Base-by-base conservation (phyloP, 1,140 invertebrate genomes). In the Panagrolaimus sp. region DNA sequence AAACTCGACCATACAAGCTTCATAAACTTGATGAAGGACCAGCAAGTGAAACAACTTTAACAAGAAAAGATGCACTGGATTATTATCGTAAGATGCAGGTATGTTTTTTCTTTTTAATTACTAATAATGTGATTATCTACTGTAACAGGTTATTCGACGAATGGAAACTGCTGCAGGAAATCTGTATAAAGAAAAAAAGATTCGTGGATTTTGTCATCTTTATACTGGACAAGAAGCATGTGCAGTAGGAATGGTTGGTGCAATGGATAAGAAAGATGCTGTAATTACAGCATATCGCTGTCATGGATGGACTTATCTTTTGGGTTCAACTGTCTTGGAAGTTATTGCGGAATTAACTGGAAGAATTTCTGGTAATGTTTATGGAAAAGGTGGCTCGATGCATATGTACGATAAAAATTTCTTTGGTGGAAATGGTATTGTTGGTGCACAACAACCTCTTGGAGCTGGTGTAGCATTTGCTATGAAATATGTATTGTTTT, bases 351-450 rank as follows among this genome's bases (percentile, higher is more conserved):
- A 98, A 85, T 84, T 98, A 20, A 92, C 92, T 7, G 93, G 87
- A 38, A 70, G 89, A 64, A 86, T 89, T 74, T 87, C 87, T 70
- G 96, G 96, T 14, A 92, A 91, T 86, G 91, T 92, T 0, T 86
- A 90, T 64, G 96, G 95, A 71, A 98, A 98, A 86, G 95, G 95
- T 46, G 87, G 87, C n/a, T 87, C 86, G 8, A 87, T 87, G 86
- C 86, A 87, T 72, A 87, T 87, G 86, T 87, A 87, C 73, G 84
- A 87, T 1, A 87, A 88, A 48, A 92, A 93, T 83, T 97, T 98
- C 84, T 98, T 89, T 83, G 96, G 95, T 75, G 96, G 95, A 65
- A 97, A 98, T 84, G 96, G 96, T 45, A 98, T 98, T 83, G 95
- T 98, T 25, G 96, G 96, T 65, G 93, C 93, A 61, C 96, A 98